Base-by-base conservation (phyloP, 1,140 invertebrate genomes). In the Dendrolimus kikuchii region DNA sequence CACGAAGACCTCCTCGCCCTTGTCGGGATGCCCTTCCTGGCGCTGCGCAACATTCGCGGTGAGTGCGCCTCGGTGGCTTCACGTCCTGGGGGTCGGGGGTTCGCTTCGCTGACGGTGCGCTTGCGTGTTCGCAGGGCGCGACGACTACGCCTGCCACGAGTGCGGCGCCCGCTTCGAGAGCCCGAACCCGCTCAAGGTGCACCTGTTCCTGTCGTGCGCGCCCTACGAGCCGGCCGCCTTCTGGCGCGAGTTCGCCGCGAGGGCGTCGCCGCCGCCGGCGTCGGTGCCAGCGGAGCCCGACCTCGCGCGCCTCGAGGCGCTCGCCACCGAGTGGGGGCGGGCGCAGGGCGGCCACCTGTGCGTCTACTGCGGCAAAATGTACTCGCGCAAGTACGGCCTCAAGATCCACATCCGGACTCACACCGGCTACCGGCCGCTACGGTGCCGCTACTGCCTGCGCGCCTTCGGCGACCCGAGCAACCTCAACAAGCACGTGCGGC, bases 401-500 rank as follows among this genome's bases (percentile, higher is more conserved):
- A 98, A 97, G 86, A 98, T 98, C 59, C 96, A 98, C 79, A 94
- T 97, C 9, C 91, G 94, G 74, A 92, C 91, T 6, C 91, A 92
- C 71, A 92, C 91, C 0, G 96, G 96, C 0, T 97, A 96, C 74
- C 97, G 97, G 76, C 96, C 96, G 2, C 81, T 98, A 3, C 92
- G 94, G 57, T 98, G 96, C 74, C 92, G 93, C 69, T 93, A 91
- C 71, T 98, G 96, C 70, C 76, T 91, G 23, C 89, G 95, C 59
- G 92, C 95, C 0, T 98, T 98, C 78, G 95, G 95, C 6, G 96
- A 98, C 88, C 96, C 96, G 0, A 96, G 94, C 69, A 98, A 98
- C 86, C 89, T 98, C n/a, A 98, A 98, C 77, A 98, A 98, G 75
- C 96, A 98, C 68, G 92, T 97, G 0, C 88, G 96, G 23, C 79